Evolutionary conservation across 2,113 vertebrate genomes (phyloP).

Genomic region (Chinchilla lanigera): DNA sequence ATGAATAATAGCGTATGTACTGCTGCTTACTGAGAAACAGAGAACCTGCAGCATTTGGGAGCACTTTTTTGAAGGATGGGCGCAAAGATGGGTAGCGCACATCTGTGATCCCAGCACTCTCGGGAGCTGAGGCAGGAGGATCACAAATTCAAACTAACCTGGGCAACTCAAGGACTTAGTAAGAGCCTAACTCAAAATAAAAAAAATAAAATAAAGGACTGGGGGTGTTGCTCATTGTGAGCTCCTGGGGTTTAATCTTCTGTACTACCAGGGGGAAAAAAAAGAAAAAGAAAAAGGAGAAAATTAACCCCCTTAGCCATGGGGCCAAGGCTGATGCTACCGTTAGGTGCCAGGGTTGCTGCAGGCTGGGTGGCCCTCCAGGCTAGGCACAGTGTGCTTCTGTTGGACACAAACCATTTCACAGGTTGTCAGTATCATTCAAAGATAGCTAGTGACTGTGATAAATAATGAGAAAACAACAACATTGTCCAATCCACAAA

Average conservation of each 20-base stretch:
- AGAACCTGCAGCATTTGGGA: background rate
- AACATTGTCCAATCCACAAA: background rate
- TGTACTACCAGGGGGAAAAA: background rate
- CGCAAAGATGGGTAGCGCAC: background rate
- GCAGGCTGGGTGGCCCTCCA: rapidly evolving
- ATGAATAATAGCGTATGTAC: background rate
- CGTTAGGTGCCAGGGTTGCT: no score
- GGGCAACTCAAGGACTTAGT: background rate
- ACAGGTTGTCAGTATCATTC: background rate
- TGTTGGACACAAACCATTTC: background rate
- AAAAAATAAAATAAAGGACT: background rate
- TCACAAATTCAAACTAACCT: background rate
- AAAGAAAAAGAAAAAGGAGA: background rate
- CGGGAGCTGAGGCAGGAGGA: background rate
- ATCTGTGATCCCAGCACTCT: background rate
- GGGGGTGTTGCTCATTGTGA: background rate
- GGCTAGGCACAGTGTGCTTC: background rate
- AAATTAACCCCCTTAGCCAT: background rate
- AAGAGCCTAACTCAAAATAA: background rate
- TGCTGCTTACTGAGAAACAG: background rate
- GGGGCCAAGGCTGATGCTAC: background rate
- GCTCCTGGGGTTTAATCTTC: background rate
- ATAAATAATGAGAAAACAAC: background rate
- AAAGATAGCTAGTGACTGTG: background rate
- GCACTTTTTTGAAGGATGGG: background rate